A percentile compares a stretch with the other conserved stretches of the same genome.
phyloP scores from a whole-genome alignment of 2,113 vertebrate species.

The Corvus cornix region DNA sequence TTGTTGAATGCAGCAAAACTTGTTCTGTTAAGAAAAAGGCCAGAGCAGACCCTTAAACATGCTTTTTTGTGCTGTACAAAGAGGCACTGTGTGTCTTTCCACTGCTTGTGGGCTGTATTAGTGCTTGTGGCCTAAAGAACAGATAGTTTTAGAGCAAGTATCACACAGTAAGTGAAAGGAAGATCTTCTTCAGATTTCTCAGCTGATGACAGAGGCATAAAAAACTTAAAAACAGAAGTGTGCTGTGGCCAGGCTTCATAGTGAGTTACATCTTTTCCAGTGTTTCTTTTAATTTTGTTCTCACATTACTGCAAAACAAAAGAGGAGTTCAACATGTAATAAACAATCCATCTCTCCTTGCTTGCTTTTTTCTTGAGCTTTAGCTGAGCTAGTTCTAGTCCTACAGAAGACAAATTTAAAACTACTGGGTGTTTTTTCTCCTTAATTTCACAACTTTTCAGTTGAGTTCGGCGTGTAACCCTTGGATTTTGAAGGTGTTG shows the following conservation, averaged over 20 bases:
- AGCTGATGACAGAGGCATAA: not conserved
- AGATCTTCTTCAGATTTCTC: not conserved
- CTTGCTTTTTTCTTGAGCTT: not conserved
- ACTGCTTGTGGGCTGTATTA: not conserved
- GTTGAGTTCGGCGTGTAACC: not conserved
- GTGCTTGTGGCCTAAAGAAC: not conserved
- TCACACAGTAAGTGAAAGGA: not conserved
- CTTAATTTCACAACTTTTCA: not conserved
- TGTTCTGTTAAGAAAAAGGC: not conserved
- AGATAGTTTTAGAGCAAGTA: not conserved
- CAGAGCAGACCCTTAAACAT: not conserved
- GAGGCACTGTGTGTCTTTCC: not conserved
- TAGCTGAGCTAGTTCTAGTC: not conserved
- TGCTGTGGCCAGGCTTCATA: not conserved
- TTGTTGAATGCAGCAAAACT: not conserved
- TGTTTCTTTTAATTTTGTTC: not conserved
- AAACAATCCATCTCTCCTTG: not conserved
- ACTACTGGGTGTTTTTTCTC: not conserved
- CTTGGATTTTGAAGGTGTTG: not conserved
- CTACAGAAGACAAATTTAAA: not conserved
- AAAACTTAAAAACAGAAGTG: not conserved
- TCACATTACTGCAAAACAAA: not conserved
- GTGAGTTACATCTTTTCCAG: not conserved
- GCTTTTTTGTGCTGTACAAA: not conserved
- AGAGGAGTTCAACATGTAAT: not conserved